phyloP scores from a whole-genome alignment of 2,797 vertebrate species.

The Holocentrus rufus region DNA sequence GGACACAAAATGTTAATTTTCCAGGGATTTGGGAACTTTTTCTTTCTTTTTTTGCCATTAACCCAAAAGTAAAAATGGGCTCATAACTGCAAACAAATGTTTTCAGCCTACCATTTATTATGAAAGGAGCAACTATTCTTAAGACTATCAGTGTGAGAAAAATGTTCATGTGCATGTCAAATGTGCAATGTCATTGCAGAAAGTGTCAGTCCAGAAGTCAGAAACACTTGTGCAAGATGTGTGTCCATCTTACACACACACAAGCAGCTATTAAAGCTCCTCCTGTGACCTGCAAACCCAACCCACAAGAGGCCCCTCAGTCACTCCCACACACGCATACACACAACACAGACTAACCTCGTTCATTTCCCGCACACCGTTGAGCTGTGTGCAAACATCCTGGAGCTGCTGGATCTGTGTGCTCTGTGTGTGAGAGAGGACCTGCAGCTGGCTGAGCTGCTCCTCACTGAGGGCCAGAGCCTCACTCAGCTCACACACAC shows the following conservation, averaged over 20 bases:
- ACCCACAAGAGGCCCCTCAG: background rate
- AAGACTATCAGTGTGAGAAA: background rate
- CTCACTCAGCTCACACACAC: slow-evolving; percentile 56
- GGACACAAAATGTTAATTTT: no score
- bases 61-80: no score
- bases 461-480: slow-evolving; percentile 74
- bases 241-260: no score
- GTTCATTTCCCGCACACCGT: slow-evolving; percentile 73
- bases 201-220: no score
- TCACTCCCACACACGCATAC: background rate
- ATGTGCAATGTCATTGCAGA: no score
- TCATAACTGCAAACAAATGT: no score
- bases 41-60: no score
- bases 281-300: background rate
- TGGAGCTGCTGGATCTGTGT: slow-evolving; percentile 76
- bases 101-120: no score
- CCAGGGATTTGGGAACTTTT: no score
- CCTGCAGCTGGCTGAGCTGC: slow-evolving; percentile 66
- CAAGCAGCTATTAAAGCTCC: no score
- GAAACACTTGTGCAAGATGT: no score
- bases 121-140: no score
- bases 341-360: slow-evolving; percentile 71
- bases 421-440: slow-evolving; percentile 72
- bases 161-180: background rate
- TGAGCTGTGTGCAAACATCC: slow-evolving; percentile 75